phyloP scores from a whole-genome alignment of 2,797 vertebrate species.

The Sardinella longiceps region DNA sequence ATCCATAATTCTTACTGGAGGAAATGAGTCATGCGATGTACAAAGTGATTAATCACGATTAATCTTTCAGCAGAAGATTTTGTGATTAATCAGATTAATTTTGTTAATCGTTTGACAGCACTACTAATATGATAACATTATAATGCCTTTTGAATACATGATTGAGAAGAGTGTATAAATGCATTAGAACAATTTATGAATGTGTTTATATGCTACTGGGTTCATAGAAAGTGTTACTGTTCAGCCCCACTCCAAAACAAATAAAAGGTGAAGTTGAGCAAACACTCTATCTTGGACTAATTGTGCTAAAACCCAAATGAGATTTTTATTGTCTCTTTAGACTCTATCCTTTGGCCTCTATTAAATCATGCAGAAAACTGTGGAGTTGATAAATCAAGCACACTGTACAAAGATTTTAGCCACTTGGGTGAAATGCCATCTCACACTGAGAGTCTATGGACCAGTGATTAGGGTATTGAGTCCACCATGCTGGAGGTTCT shows the following conservation, averaged over 20 bases:
- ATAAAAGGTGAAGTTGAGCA: background rate
- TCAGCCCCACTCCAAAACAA: background rate
- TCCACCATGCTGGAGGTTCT: background rate
- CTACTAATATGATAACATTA: too few species aligned
- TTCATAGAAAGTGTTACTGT: background rate
- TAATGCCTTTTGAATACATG: too few species aligned
- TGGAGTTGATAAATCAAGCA: background rate
- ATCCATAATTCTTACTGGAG: too few species aligned
- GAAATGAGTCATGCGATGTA: too few species aligned
- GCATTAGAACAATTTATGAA: too few species aligned
- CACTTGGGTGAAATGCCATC: constrained; percentile 8
- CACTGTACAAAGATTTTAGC: background rate
- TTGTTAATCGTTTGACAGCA: too few species aligned
- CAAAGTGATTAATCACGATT: too few species aligned
- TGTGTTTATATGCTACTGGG: too few species aligned
- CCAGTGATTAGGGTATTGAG: constrained; percentile 14
- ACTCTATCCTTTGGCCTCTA: background rate
- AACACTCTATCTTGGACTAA: background rate
- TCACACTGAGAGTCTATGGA: constrained; percentile 1
- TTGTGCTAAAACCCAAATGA: background rate
- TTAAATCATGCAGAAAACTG: background rate
- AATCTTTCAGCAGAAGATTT: too few species aligned
- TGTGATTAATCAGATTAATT: too few species aligned
- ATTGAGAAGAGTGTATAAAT: too few species aligned
- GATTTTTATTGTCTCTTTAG: background rate